Percentiles rank a stretch among this genome's conserved stretches.
Conservation (phyloP, 1,140 invertebrate genomes). For the Nasonia giraulti region DNA sequence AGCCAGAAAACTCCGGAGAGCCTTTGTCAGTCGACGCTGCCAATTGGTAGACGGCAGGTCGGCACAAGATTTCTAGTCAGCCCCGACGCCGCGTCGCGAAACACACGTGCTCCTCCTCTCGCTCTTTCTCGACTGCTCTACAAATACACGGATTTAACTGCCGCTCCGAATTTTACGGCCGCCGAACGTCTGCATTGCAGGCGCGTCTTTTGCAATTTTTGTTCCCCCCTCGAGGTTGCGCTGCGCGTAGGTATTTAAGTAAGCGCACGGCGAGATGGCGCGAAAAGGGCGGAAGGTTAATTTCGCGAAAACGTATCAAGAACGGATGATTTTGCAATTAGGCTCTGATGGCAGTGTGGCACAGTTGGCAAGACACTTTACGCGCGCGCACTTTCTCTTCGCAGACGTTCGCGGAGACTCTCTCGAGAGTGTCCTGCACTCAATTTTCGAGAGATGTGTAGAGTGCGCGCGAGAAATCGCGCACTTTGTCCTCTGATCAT, state of each 20-base stretch:
- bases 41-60: not conserved
- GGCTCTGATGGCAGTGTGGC: too few species aligned
- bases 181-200: slow-evolving; percentile 47
- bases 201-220: slow-evolving; percentile 3
- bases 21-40: not conserved
- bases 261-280: not conserved
- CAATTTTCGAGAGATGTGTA: not conserved
- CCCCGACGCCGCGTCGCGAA: not conserved
- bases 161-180: slow-evolving; percentile 61
- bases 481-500: too few species aligned
- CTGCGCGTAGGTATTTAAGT: not conserved
- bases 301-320: not conserved
- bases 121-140: slow-evolving; percentile 48
- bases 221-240: not conserved
- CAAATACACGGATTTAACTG: slow-evolving; percentile 67
- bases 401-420: not conserved
- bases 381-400: not conserved
- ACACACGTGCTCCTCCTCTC: slow-evolving; percentile 29
- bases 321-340: not conserved
- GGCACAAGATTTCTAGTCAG: not conserved
- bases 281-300: not conserved
- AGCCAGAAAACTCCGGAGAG: not conserved
- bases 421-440: not conserved
- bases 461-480: not conserved
- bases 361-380: too few species aligned